These are phyloP conservation scores for Sinocyclocheilus anophthalmus DNA, from an alignment of 2,113 vertebrate species.

Conservation along the genomic window DNA sequence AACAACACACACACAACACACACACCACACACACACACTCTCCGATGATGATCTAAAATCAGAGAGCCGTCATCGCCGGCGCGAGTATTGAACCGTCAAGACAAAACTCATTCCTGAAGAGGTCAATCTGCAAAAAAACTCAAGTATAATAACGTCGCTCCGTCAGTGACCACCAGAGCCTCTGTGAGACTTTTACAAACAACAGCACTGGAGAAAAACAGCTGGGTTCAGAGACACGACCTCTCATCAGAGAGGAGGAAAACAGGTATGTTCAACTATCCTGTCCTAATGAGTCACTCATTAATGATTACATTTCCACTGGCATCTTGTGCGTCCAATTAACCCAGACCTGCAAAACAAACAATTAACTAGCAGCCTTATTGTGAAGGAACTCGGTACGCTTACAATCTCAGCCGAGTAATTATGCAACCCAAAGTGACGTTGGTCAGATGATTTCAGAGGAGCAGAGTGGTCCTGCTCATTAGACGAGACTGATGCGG, in stretches of 20 bases:
- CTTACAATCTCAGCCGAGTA: constrained; percentile 70
- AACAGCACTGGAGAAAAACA: not conserved
- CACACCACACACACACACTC: constrained; percentile 10
- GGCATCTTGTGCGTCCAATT: constrained; percentile 73
- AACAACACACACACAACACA: constrained; percentile 1
- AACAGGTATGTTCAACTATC: constrained; percentile 59
- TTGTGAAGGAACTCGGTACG: constrained; percentile 74
- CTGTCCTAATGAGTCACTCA: constrained; percentile 71
- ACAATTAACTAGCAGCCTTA: constrained; percentile 78
- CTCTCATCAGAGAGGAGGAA: constrained; percentile 9
- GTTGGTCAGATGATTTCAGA: constrained; percentile 61
- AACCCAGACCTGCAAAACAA: constrained; percentile 72
- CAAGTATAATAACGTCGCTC: not conserved
- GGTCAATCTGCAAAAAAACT: constrained; percentile 3
- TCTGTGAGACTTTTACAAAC: not conserved
- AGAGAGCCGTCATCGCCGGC: not conserved
- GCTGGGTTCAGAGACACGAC: not conserved
- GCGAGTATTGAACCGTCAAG: not conserved
- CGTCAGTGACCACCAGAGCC: not conserved
- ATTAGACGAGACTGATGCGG: constrained; percentile 49
- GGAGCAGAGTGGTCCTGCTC: constrained; percentile 59
- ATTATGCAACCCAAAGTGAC: constrained; percentile 62
- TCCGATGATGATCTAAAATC: not conserved
- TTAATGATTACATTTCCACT: constrained; percentile 68
- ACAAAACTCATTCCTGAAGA: not conserved